A percentile compares a stretch with the other conserved stretches of the same genome.
Conservation (phyloP, 1,140 invertebrate species). For the Ladona fulva region DNA sequence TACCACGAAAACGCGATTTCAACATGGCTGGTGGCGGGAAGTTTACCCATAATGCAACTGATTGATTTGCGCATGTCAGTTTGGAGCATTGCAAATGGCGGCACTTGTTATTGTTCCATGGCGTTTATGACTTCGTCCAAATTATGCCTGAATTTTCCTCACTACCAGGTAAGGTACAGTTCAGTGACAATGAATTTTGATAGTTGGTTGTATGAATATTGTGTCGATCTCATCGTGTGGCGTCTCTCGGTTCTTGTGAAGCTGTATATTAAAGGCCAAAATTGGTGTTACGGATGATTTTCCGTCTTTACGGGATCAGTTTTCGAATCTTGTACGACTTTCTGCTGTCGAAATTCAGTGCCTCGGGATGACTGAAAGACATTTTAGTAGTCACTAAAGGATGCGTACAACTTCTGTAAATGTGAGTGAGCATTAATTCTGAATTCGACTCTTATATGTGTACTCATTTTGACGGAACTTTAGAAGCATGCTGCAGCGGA, state of each 20-base stretch:
- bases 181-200: slow-evolving; percentile 22
- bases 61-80: slow-evolving; percentile 55
- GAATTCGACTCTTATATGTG: slow-evolving; percentile 21
- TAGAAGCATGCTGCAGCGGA: slow-evolving; percentile 40
- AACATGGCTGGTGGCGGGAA: slow-evolving; percentile 29
- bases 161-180: slow-evolving; percentile 36
- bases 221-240: slow-evolving; percentile 15
- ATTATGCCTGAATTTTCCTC: slow-evolving; percentile 40
- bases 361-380: slow-evolving; percentile 11
- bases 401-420: slow-evolving; percentile 14
- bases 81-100: slow-evolving; percentile 64
- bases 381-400: slow-evolving; percentile 2
- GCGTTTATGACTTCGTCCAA: slow-evolving; percentile 42
- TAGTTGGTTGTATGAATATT: slow-evolving; percentile 19
- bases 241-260: slow-evolving; percentile 16
- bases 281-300: slow-evolving; percentile 22
- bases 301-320: slow-evolving; percentile 22
- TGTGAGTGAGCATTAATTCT: neutral
- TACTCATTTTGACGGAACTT: slow-evolving; percentile 36
- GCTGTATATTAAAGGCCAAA: slow-evolving; percentile 22
- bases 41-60: slow-evolving; percentile 37
- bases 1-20: slow-evolving; percentile 22
- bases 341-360: slow-evolving; percentile 17
- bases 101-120: slow-evolving; percentile 66
- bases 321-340: slow-evolving; percentile 22